Conservation (phyloP, 2,113 vertebrate species). For the Calidris pygmaea region DNA sequence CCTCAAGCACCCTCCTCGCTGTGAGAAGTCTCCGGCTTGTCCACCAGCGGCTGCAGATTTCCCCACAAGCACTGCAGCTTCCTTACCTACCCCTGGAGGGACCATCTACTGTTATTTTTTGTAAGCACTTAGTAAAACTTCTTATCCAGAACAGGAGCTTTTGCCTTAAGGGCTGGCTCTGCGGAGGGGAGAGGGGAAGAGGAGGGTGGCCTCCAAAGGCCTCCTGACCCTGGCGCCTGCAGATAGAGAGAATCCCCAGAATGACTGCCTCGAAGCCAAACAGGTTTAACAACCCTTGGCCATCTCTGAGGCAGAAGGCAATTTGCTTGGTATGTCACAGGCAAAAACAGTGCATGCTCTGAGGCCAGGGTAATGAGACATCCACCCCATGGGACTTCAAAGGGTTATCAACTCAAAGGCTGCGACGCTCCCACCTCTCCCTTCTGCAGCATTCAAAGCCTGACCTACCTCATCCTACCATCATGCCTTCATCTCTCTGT, state of each 20-base stretch:
- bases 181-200: not conserved
- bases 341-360: not conserved
- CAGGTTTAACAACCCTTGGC: conserved; percentile 54
- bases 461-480: not conserved
- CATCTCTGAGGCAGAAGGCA: conserved; percentile 36
- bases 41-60: not conserved
- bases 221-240: not conserved
- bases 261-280: conserved; percentile 63
- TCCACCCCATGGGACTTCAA: not conserved
- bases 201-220: not conserved
- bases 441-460: not conserved
- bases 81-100: not conserved
- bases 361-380: not conserved
- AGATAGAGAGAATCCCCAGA: conserved; percentile 56
- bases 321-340: conserved; percentile 38
- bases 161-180: not conserved
- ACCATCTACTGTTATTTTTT: not conserved
- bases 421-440: not conserved
- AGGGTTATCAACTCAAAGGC: conserved; percentile 27
- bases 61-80: not conserved
- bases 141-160: not conserved
- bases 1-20: not conserved
- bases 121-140: not conserved
- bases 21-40: not conserved
- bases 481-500: not conserved